Evolutionary conservation across 2,797 vertebrate species (phyloP).

Genomic region (Vespertilio murinus): DNA sequence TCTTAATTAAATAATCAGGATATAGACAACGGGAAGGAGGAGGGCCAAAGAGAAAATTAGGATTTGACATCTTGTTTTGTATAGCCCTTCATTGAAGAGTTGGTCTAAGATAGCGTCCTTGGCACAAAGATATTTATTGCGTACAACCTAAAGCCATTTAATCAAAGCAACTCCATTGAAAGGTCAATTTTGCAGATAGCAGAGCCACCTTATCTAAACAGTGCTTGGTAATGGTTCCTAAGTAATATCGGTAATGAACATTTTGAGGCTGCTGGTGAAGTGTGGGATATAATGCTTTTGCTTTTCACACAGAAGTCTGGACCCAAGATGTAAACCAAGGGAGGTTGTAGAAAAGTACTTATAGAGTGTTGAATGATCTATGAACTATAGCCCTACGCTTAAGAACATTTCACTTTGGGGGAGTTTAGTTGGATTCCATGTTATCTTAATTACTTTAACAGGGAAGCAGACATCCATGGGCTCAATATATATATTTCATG

Average conservation of each 20-base stretch:
- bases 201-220: constrained; percentile 52
- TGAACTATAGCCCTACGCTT: background rate
- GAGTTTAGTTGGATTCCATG: constrained; percentile 49
- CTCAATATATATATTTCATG: constrained; percentile 75
- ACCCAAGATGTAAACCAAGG: background rate
- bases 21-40: background rate
- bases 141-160: constrained; percentile 60
- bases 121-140: constrained; percentile 65
- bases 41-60: background rate
- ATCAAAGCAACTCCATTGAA: constrained; percentile 44
- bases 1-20: background rate
- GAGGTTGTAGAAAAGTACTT: constrained; percentile 17
- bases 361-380: constrained; percentile 57
- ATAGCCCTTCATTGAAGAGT: background rate
- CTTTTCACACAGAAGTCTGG: background rate
- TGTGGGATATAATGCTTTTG: background rate
- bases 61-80: background rate
- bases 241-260: constrained; percentile 3
- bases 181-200: constrained; percentile 65
- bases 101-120: constrained; percentile 62
- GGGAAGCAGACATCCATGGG: constrained; percentile 67
- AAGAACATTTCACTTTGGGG: constrained; percentile 62
- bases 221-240: constrained; percentile 15
- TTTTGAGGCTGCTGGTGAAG: constrained; percentile 8
- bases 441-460: constrained; percentile 76